Conservation (phyloP, 2,888 invertebrate genomes). For the Cancer borealis region DNA sequence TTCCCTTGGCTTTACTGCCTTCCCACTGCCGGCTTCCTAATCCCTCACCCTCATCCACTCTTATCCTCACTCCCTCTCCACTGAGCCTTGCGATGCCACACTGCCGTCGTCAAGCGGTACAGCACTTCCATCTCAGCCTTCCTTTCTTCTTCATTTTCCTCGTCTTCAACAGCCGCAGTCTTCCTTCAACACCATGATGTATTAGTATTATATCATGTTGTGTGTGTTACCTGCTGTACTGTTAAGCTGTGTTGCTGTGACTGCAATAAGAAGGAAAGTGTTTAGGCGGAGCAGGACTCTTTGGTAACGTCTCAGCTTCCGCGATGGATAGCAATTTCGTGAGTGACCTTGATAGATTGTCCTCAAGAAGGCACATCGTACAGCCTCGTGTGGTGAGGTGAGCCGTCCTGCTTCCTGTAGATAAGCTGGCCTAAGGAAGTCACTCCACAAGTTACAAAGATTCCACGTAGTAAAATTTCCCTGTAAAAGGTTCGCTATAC, state of each 20-base stretch:
- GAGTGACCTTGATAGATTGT: neutral
- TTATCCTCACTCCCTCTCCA: neutral
- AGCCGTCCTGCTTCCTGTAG: neutral
- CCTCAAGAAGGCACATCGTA: neutral
- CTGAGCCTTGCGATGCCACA: neutral
- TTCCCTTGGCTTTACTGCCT: slow-evolving; percentile 24
- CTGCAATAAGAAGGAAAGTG: neutral
- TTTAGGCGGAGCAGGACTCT: neutral
- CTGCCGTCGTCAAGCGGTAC: neutral
- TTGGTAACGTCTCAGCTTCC: neutral
- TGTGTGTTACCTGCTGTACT: neutral
- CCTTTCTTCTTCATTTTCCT: neutral
- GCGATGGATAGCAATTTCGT: neutral
- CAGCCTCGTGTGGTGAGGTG: neutral
- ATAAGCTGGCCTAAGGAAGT: neutral
- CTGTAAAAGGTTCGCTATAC: neutral
- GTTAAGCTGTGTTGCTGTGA: neutral
- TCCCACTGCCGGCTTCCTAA: slow-evolving; percentile 27
- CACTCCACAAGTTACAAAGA: neutral
- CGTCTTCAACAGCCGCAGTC: neutral
- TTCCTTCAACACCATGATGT: neutral
- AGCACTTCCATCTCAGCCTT: neutral
- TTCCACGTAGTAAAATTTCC: slow-evolving; percentile 1
- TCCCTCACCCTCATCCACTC: slow-evolving; percentile 22
- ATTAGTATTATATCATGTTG: neutral